Conservation (phyloP, 92 coral and sea anemone species). For the Palythoa caribaeorum region DNA sequence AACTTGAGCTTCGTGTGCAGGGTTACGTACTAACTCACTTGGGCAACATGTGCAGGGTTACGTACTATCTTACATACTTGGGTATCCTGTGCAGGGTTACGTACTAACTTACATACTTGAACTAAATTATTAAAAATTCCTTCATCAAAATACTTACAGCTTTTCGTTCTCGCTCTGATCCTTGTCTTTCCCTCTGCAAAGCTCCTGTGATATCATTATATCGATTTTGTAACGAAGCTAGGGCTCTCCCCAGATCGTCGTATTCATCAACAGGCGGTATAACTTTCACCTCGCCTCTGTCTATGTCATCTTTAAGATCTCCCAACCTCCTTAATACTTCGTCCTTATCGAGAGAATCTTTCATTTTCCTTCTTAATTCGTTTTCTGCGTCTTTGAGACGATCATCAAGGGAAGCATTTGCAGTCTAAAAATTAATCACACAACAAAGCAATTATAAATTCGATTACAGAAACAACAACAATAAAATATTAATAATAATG, state of each 20-base stretch:
- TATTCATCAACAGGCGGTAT: slow-evolving; percentile 75
- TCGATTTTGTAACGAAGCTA: slow-evolving; percentile 81
- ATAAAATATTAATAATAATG: neutral
- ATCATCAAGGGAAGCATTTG: slow-evolving; percentile 81
- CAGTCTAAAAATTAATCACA: slow-evolving; percentile 51
- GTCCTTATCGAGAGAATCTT: slow-evolving; percentile 73
- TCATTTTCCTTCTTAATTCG: slow-evolving; percentile 65
- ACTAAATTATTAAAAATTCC: neutral
- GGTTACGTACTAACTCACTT: no score
- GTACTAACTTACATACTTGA: neutral
- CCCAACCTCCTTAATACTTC: slow-evolving; percentile 79
- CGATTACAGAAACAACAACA: neutral
- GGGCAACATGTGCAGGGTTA: no score
- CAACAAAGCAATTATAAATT: neutral
- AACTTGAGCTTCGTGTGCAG: no score
- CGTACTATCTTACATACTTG: no score
- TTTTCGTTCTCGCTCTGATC: slow-evolving; percentile 52
- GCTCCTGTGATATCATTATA: slow-evolving; percentile 79
- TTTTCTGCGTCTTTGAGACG: slow-evolving; percentile 87
- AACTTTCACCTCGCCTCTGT: slow-evolving; percentile 53
- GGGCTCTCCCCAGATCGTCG: slow-evolving; percentile 86
- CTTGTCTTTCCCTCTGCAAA: slow-evolving; percentile 79
- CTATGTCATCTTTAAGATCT: slow-evolving; percentile 78
- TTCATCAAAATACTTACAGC: slow-evolving; percentile 16
- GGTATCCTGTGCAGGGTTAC: no score